Base-by-base conservation (phyloP, 2,888 invertebrate genomes). In the Callosobruchus maculatus region DNA sequence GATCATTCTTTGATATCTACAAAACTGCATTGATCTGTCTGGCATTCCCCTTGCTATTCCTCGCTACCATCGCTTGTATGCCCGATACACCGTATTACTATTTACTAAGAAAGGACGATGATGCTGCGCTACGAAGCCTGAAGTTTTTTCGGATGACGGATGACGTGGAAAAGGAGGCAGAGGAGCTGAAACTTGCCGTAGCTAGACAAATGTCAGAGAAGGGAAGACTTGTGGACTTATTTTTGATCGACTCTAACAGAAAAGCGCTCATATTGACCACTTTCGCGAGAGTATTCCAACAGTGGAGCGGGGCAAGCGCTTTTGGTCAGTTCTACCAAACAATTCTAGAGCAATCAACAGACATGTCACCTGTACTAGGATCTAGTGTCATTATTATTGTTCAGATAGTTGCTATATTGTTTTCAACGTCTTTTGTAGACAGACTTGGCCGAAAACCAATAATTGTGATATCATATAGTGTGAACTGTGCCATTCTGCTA, bases 251-350 rank as follows among this genome's bases (percentile, higher is more conserved):
- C 5, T 89, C 89, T 0, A 91, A 91, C 80, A 88, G 90, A 77
- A 90, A 89, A 85, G 93, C 93, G 0, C 87, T 93, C 81, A 86
- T 90, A 81, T 89, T 93, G 73, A 88, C 90, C 68, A 82, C 91
- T 18, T 89, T 89, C 21, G 86, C 93, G 5, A 78, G 83, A 31
- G 78, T 80, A 0, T 77, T 83, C 70, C 84, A 85, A 71, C 83
- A 84, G 71, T 80, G 83, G 22, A 82, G 81, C 21, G 85, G 84
- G 4, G 78, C 81, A 67, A 77, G 81, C 2, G 84, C 83, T 3
- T 80, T 84, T 70, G 77, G 77, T 22, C 75, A 81, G 13, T 85
- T 84, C 76, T 79, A 82, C 18, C 84, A 84, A 77, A 78, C 82
- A 18, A 82, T 88, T 72, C 82, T 87, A 71, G 75, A 83, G 69